Conservation (phyloP, 1,140 invertebrate species). For the Chironomus tepperi region DNA sequence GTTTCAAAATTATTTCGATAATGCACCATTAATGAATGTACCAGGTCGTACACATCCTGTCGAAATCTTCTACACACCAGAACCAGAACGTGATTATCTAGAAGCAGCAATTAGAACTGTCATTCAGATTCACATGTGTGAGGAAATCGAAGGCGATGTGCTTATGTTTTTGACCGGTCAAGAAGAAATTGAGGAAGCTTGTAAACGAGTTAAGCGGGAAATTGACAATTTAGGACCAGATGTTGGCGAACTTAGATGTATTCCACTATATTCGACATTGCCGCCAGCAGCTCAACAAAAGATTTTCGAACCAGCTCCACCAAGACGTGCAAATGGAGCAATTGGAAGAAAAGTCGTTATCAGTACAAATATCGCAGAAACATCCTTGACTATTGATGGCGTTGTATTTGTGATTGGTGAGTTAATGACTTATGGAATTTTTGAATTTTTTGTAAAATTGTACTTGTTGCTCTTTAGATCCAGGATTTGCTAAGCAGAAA, state of each 20-base stretch:
- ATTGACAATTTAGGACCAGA: constrained; percentile 90
- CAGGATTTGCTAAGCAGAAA: constrained; percentile 97
- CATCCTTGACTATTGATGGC: constrained; percentile 94
- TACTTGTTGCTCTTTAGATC: too few species aligned
- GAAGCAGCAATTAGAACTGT: constrained; percentile 96
- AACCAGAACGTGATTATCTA: constrained; percentile 92
- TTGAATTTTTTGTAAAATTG: too few species aligned
- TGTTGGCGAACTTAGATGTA: constrained; percentile 91
- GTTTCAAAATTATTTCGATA: constrained; percentile 94
- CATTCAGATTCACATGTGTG: constrained; percentile 95
- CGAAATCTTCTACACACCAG: constrained; percentile 96
- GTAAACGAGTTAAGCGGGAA: constrained; percentile 90
- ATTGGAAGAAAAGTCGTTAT: constrained; percentile 91
- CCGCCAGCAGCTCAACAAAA: constrained; percentile 92
- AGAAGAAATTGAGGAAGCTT: constrained; percentile 96
- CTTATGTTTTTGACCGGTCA: constrained; percentile 81
- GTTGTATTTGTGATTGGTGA: constrained; percentile 89
- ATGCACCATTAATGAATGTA: constrained; percentile 93
- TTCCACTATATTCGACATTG: constrained; percentile 94
- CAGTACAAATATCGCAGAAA: constrained; percentile 97
- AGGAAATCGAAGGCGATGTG: constrained; percentile 84
- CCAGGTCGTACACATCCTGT: constrained; percentile 83
- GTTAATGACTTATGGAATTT: too few species aligned
- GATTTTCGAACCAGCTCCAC: constrained; percentile 90
- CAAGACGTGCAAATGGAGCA: constrained; percentile 80